A percentile compares a stretch with the other conserved stretches of the same genome.
Conservation (phyloP, 2,113 vertebrate species). For the Neolamprologus fasciatus region DNA sequence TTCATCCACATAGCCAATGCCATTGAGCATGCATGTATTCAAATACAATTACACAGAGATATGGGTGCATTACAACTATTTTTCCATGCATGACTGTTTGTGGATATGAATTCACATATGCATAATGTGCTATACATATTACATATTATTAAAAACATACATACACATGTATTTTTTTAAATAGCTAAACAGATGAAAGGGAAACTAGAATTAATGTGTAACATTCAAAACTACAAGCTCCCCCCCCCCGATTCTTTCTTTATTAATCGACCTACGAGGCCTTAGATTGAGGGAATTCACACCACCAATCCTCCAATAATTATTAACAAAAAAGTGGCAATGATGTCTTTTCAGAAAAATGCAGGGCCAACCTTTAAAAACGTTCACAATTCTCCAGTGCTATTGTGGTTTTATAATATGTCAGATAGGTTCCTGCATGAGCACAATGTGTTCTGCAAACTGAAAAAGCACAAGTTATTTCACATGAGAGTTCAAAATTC, state of each 20-base stretch:
- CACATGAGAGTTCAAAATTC: neutral
- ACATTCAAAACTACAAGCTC: neutral
- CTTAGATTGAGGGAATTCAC: neutral
- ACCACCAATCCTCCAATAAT: neutral
- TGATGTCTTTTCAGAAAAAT: neutral
- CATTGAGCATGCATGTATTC: neutral
- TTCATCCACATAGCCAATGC: neutral
- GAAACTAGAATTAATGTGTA: neutral
- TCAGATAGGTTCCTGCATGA: neutral
- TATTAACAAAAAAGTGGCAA: neutral
- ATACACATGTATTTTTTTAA: neutral
- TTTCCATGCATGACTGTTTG: neutral
- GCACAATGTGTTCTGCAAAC: neutral
- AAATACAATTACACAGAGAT: neutral
- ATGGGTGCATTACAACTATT: neutral
- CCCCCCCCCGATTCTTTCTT: neutral
- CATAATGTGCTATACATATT: neutral
- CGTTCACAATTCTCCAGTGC: neutral
- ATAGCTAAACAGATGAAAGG: neutral
- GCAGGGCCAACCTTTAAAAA: neutral
- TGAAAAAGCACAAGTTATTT: neutral
- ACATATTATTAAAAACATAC: neutral
- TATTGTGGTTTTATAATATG: neutral
- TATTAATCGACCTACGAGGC: neutral
- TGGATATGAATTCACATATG: neutral